Base-by-base conservation (phyloP, 2,888 invertebrate species). In the Tachina grossa region DNA sequence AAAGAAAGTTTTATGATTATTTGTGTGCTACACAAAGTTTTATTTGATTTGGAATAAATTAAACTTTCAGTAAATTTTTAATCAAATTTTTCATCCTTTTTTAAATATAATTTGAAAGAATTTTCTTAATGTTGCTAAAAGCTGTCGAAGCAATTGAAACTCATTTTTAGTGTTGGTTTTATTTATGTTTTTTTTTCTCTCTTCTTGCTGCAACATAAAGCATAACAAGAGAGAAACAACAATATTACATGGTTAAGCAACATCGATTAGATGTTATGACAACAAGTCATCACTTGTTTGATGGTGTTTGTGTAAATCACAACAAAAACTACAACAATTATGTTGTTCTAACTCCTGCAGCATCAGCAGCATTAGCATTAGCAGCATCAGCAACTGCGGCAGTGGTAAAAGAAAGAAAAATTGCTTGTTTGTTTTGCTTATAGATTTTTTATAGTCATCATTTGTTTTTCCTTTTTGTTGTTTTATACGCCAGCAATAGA, bases 191-290 rank as follows among this genome's bases (percentile, higher is more conserved):
- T 47, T n/a, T 71, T 66, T 11, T 53, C n/a, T n/a, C n/a, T 55
- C 47, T 65, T 65, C 22, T 57, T 59, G 51, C 47, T 41, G 2
- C 55, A 55, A 47, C 41, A 57, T 49, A 47, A 61, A 59, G 41
- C 9, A 59, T 53, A 63, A 13, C 2, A 53, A 68, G 0, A 47
- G 11, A 66, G 9, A 66, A 80, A 57, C 49, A 76, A 9, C 59
- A 59, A 51, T 66, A 76, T 84, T 76, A 80, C 63, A 80, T 63
- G 59, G 65, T 72, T 71, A 51, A 66, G 66, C 82, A 82, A 63
- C 55, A 75, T 76, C 47, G 82, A 76, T 80, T 76, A 71, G 69
- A 80, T 76, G 80, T 79, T 72, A 80, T 76, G 84, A 72, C 84
- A 80, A 75, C 51, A 75, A 63, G 22, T 76, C 84, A 80, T 80